Evolutionary conservation across 2,888 invertebrate genomes (phyloP).

Genomic region (Sycophila texana): DNA sequence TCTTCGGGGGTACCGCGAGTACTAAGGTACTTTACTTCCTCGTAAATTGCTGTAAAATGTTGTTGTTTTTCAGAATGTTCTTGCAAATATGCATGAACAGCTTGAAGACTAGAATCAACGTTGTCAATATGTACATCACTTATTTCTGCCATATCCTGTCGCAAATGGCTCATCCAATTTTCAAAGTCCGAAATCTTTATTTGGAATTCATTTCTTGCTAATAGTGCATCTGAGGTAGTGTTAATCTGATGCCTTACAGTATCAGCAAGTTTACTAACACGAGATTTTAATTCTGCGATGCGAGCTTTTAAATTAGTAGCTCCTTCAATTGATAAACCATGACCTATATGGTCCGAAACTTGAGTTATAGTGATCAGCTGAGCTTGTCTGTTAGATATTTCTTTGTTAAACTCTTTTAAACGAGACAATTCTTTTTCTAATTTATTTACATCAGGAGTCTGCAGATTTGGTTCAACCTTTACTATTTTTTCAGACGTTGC

Average conservation of each 20-base stretch:
- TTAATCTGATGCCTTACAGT: conserved; percentile 86
- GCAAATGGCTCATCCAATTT: conserved; percentile 87
- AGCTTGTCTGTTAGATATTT: conserved; percentile 90
- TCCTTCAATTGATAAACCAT: conserved; percentile 87
- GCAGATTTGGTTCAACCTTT: conserved; percentile 79
- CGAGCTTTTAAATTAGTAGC: conserved; percentile 83
- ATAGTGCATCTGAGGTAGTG: conserved; percentile 87
- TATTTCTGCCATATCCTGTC: conserved; percentile 84
- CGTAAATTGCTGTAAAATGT: conserved; percentile 86
- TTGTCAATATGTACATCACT: conserved; percentile 89
- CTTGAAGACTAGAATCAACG: conserved; percentile 86
- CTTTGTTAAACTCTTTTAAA: conserved; percentile 88
- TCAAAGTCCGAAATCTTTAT: conserved; percentile 87
- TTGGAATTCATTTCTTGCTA: conserved; percentile 89
- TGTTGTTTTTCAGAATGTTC: conserved; percentile 91
- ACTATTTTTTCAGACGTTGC: conserved; percentile 81
- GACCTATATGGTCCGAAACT: conserved; percentile 86
- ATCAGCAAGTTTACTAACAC: conserved; percentile 86
- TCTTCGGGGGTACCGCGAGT: conserved; percentile 85
- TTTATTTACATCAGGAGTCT: conserved; percentile 85
- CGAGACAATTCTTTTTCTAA: conserved; percentile 86
- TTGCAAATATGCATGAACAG: conserved; percentile 87
- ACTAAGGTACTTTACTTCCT: conserved; percentile 88
- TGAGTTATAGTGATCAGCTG: conserved; percentile 88
- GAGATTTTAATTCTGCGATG: conserved; percentile 84